Evolutionary conservation across 2,797 vertebrate genomes (phyloP).

Genomic region (Sylvia borin): DNA sequence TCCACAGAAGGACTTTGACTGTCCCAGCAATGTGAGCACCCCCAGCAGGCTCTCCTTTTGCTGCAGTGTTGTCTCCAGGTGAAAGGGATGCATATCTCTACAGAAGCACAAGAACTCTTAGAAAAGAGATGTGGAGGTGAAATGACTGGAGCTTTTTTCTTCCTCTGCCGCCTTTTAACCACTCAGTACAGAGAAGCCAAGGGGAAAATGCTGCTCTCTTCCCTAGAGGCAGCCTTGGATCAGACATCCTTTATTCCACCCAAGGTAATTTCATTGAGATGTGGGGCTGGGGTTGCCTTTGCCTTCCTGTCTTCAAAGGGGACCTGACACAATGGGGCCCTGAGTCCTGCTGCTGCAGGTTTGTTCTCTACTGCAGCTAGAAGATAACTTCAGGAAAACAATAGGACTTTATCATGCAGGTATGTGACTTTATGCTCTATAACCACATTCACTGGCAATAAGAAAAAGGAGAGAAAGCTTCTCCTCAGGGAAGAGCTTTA

Average conservation of each 20-base stretch:
- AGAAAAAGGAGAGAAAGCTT: not conserved
- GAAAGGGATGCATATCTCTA: not conserved
- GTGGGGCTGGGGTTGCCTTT: not conserved
- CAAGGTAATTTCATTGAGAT: not conserved
- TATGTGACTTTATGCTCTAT: not conserved
- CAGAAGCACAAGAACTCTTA: not conserved
- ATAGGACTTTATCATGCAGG: not conserved
- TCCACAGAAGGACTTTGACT: not conserved
- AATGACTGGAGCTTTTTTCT: not conserved
- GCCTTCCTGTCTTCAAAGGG: constrained; percentile 1
- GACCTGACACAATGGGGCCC: not conserved
- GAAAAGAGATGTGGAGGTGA: not conserved
- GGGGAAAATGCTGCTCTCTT: not conserved
- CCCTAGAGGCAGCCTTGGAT: not conserved
- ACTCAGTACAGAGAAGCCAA: not conserved
- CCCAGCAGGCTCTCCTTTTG: not conserved
- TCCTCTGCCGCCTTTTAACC: not conserved
- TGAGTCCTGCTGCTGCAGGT: not conserved
- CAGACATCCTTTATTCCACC: not conserved
- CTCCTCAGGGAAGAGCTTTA: not conserved
- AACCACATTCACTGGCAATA: not conserved
- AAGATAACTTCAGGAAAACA: not conserved
- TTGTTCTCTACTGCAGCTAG: not conserved
- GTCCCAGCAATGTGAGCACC: not conserved
- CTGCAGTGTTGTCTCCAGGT: not conserved